phyloP scores from a whole-genome alignment of 2,797 vertebrate genomes.

The Poeciliopsis paucimaculata region DNA sequence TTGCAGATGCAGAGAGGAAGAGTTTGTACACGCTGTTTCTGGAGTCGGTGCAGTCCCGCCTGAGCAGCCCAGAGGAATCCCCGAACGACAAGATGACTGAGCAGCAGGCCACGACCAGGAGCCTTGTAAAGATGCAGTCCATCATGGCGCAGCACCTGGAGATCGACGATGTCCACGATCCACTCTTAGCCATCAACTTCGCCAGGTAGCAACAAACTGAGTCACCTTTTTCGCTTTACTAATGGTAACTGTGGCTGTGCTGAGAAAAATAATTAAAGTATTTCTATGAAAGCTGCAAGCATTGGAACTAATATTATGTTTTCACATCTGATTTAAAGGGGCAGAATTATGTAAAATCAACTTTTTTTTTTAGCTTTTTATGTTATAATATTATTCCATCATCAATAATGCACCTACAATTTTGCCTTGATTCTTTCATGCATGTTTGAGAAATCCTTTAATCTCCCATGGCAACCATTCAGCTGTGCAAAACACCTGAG shows the following conservation, averaged over 20 bases:
- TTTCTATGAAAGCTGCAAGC: background rate
- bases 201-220: constrained; percentile 79
- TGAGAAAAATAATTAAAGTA: background rate
- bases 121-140: constrained; percentile 94
- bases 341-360: no score
- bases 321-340: no score
- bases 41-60: constrained; percentile 93
- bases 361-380: no score
- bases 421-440: no score
- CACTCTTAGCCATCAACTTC: constrained; percentile 95
- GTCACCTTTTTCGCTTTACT: background rate
- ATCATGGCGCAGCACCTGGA: constrained; percentile 90
- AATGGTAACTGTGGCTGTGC: background rate
- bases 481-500: no score
- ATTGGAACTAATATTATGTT: background rate
- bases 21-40: constrained; percentile 92
- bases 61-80: constrained; percentile 86
- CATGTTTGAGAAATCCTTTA: no score
- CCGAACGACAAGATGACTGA: constrained; percentile 81
- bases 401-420: no score
- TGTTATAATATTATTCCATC: no score
- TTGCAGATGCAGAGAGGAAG: constrained; percentile 93
- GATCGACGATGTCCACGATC: constrained; percentile 89
- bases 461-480: no score
- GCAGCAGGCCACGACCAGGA: constrained; percentile 87